Base-by-base conservation (phyloP, 2,797 vertebrate species). In the Champsocephalus gunnari region DNA sequence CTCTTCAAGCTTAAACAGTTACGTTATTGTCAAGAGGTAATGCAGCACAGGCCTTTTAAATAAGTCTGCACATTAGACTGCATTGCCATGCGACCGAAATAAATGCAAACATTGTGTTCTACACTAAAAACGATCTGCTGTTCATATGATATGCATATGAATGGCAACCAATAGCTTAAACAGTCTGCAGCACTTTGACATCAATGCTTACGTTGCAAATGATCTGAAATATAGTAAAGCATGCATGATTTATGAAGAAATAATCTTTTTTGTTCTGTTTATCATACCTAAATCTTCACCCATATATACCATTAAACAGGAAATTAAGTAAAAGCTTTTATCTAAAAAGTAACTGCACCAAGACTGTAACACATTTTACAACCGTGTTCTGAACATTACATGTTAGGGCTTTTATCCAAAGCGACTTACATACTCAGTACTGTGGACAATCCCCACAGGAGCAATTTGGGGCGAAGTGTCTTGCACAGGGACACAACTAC, bases 91-190 rank as follows among this genome's bases (percentile, higher is more conserved):
- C 11, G 12, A 32, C 10, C 54, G 28, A 66, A 67, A 68, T 44
- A 41, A 70, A 57, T 61, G 34, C 34, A 77, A 59, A 55, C 57
- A 48, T 72, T 10, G 55, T 63, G 34, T 50, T 62, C 24, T 43
- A 5, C 2, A 9, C 34, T 38, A 7, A 38, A 38, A 38, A 38
- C 34, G 34, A 38, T 38, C 34, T 6, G 7, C 34, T 44, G n/a
- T 51, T 50, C 43, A 24, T 21, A n/a, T 9, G 51, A 73, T 56
- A 66, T 63, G 28, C 49, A 73, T 66, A 71, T 49, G 1, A 64
- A 67, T 56, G 21, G 13, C 78, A 66, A 63, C 38, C 24, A 62
- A 14, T 13, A 14, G 12, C 47, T 34, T 68, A 24, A 61, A 47
- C 28, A 43, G 11, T 19, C 43, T 19, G 19, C 54, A 71, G 44